Evolutionary conservation across 2,797 vertebrate species (phyloP).

Genomic region (Periophthalmus magnuspinnatus): DNA sequence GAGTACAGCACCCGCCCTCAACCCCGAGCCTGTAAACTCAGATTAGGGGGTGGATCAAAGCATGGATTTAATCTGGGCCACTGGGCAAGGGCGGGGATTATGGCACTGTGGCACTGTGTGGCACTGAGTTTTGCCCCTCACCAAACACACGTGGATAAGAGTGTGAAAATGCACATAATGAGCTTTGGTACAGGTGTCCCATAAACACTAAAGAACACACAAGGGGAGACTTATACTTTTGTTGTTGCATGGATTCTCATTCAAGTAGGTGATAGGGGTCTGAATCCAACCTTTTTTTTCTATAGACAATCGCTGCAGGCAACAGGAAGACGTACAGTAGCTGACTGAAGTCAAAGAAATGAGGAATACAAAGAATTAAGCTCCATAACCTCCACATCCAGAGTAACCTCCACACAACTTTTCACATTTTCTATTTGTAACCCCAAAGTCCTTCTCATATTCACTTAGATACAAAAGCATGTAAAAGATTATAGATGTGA

Average conservation of each 20-base stretch:
- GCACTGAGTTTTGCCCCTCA: conserved; percentile 67
- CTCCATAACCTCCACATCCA: conserved; percentile 71
- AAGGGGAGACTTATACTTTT: conserved; percentile 16
- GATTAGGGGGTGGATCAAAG: conserved; percentile 85
- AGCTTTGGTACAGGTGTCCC: conserved; percentile 20
- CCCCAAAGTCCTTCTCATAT: background rate
- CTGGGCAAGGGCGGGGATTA: conserved; percentile 79
- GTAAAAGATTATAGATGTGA: background rate
- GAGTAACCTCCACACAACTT: background rate
- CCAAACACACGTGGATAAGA: conserved; percentile 40
- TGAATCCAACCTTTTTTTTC: conserved; percentile 51
- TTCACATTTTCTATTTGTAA: conserved; percentile 13
- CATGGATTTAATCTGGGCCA: conserved; percentile 83
- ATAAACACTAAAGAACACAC: conserved; percentile 4
- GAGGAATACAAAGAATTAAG: conserved; percentile 65
- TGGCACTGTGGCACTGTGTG: conserved; percentile 71
- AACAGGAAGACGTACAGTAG: conserved; percentile 44
- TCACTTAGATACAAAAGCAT: background rate
- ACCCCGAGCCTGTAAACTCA: conserved; percentile 80
- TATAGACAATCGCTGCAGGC: conserved; percentile 52
- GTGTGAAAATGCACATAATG: conserved; percentile 34
- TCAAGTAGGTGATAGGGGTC: conserved; percentile 50
- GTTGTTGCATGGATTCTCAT: conserved; percentile 30
- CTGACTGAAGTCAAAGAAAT: conserved; percentile 46
- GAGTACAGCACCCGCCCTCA: conserved; percentile 74